phyloP scores from a whole-genome alignment of 2,113 vertebrate species.

The Scomber colias region DNA sequence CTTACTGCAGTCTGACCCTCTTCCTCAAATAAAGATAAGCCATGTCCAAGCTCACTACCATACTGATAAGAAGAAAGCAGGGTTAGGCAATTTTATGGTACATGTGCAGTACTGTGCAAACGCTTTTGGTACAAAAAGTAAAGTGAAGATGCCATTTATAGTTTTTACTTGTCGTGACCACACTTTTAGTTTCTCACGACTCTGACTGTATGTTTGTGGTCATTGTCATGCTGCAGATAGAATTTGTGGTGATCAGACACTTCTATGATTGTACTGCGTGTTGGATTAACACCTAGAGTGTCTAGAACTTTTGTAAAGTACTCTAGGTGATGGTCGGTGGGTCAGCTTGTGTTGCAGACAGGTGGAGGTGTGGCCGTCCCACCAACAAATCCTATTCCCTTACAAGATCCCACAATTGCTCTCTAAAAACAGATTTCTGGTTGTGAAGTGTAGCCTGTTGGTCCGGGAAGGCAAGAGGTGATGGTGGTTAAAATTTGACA shows the following conservation, averaged over 20 bases:
- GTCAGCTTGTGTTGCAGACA: not conserved
- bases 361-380: not conserved
- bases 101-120: no score
- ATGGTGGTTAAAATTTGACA: not conserved
- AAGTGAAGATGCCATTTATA: no score
- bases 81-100: not conserved
- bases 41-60: not conserved
- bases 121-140: no score
- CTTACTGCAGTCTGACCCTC: not conserved
- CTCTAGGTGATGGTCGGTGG: not conserved
- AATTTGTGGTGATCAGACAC: no score
- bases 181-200: no score
- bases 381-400: not conserved
- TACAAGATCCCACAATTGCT: not conserved
- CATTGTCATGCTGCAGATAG: no score
- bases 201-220: no score
- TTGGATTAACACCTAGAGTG: not conserved
- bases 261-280: no score
- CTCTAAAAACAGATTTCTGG: not conserved
- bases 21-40: slow-evolving; percentile 16
- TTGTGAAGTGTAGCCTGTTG: no score
- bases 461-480: not conserved
- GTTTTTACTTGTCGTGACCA: no score
- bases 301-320: not conserved
- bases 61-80: slow-evolving; percentile 10